Percentiles rank a stretch among this genome's conserved stretches.
phyloP scores from a whole-genome alignment of 1,140 invertebrate genomes.

The Zaprionus camerounensis region DNA sequence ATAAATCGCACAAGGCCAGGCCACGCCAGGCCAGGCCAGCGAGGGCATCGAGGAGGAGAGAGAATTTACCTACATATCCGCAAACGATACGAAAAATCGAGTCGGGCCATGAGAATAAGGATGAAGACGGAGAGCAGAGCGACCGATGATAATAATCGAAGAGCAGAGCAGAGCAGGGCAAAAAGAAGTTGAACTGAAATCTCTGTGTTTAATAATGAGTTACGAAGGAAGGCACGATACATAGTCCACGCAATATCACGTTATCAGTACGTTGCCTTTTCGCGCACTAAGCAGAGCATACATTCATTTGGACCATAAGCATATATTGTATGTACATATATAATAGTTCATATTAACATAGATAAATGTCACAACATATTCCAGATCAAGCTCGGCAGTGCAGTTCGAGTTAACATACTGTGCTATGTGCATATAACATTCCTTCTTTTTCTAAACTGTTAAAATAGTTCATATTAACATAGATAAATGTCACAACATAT shows the following conservation, averaged over 20 bases:
- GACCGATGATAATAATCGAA: slow-evolving; percentile 71
- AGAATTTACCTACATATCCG: slow-evolving; percentile 66
- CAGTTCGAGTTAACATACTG: too few species aligned
- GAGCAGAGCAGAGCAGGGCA: slow-evolving; percentile 16
- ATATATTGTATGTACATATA: too few species aligned
- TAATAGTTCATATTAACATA: too few species aligned
- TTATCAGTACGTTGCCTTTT: background rate
- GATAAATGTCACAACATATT: too few species aligned
- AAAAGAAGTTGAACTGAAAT: slow-evolving; percentile 73
- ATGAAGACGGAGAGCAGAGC: slow-evolving; percentile 25
- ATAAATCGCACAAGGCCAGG: slow-evolving; percentile 58
- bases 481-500: too few species aligned
- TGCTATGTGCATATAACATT: too few species aligned
- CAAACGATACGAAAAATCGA: slow-evolving; percentile 38
- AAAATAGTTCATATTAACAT: too few species aligned
- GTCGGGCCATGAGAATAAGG: slow-evolving; percentile 17
- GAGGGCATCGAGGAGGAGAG: slow-evolving; percentile 25
- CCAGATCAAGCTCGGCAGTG: too few species aligned
- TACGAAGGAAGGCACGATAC: slow-evolving; percentile 56
- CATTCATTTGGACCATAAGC: background rate
- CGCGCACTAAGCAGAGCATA: slow-evolving; percentile 10
- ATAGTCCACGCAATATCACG: slow-evolving; percentile 25
- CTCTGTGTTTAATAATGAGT: slow-evolving; percentile 76
- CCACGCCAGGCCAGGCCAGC: background rate
- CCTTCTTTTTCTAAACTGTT: too few species aligned